These are phyloP conservation scores for Hedychridium roseum DNA, from an alignment of 2,888 invertebrate genomes.

Conservation along the genomic window DNA sequence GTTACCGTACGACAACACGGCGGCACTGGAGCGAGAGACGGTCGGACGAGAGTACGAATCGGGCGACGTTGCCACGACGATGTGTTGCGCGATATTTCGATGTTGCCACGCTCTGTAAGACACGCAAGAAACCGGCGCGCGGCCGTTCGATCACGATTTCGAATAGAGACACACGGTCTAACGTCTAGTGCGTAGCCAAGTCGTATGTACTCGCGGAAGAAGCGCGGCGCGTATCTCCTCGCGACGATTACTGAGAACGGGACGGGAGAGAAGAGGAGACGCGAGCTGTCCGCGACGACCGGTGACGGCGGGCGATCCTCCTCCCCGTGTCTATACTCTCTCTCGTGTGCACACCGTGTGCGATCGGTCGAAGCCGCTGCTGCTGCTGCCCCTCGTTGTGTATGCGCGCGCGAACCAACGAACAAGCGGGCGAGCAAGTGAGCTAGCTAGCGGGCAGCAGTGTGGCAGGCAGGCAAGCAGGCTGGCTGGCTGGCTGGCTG, in stretches of 20 bases:
- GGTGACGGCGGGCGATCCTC: constrained; percentile 40
- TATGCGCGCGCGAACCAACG: no score
- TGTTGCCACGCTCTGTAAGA: constrained; percentile 24
- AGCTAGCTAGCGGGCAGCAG: no score
- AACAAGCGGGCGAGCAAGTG: no score
- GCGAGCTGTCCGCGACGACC: constrained; percentile 41
- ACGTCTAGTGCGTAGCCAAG: constrained; percentile 10
- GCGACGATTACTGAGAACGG: constrained; percentile 39
- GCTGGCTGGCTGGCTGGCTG: constrained; percentile 17
- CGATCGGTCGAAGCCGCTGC: constrained; percentile 10
- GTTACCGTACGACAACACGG: constrained; percentile 24
- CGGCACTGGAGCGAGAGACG: constrained; percentile 21
- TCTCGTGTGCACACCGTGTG: constrained; percentile 43
- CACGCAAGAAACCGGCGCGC: no score
- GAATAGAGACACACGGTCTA: no score
- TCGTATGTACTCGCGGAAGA: constrained; percentile 25
- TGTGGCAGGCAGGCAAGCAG: no score
- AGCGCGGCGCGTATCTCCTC: constrained; percentile 32
- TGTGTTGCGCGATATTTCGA: constrained; percentile 12
- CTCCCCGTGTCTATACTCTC: constrained; percentile 44
- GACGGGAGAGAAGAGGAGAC: constrained; percentile 36
- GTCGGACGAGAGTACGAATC: constrained; percentile 21
- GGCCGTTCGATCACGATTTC: no score
- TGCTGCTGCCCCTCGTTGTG: background rate
- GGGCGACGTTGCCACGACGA: constrained; percentile 23